A percentile compares a stretch with the other conserved stretches of the same genome.
These are phyloP conservation scores for Argynnis bischoffii DNA, from an alignment of 2,888 invertebrate genomes.

Conservation along the genomic window DNA sequence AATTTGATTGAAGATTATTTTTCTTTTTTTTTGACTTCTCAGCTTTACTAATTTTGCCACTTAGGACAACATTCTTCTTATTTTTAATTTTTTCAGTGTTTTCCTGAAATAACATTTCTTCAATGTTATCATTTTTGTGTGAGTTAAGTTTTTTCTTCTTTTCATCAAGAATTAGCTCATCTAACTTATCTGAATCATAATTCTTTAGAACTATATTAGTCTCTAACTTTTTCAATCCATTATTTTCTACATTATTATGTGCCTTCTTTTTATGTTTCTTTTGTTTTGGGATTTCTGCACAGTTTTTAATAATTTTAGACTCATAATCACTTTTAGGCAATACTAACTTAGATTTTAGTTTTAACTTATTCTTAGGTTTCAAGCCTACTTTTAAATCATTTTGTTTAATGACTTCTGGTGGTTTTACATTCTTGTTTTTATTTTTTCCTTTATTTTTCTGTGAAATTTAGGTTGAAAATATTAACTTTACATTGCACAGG, in stretches of 20 bases:
- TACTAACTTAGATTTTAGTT: constrained; percentile 22
- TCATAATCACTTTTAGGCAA: constrained; percentile 8
- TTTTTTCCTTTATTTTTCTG: constrained; percentile 34
- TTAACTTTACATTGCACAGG: neutral
- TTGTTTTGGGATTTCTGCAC: constrained; percentile 28
- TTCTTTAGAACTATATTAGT: constrained; percentile 43
- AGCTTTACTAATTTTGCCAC: no score
- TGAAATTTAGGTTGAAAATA: neutral
- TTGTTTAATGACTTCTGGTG: constrained; percentile 20
- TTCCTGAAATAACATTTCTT: constrained; percentile 38
- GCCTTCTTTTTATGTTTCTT: constrained; percentile 35
- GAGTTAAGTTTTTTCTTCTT: constrained; percentile 60
- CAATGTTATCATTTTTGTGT: constrained; percentile 47
- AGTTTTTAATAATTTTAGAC: constrained; percentile 24
- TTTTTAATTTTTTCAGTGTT: constrained; percentile 21
- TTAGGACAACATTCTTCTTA: constrained; percentile 17
- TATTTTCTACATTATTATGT: constrained; percentile 14
- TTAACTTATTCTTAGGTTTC: constrained; percentile 26
- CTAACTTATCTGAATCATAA: constrained; percentile 53
- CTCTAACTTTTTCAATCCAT: constrained; percentile 23
- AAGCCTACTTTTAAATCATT: constrained; percentile 23
- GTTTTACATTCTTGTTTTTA: constrained; percentile 28
- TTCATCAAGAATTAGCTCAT: constrained; percentile 57
- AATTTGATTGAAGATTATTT: no score
- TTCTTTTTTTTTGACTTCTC: no score